Conservation (phyloP, 1,140 invertebrate genomes). For the Brachionus calyciflorus region DNA sequence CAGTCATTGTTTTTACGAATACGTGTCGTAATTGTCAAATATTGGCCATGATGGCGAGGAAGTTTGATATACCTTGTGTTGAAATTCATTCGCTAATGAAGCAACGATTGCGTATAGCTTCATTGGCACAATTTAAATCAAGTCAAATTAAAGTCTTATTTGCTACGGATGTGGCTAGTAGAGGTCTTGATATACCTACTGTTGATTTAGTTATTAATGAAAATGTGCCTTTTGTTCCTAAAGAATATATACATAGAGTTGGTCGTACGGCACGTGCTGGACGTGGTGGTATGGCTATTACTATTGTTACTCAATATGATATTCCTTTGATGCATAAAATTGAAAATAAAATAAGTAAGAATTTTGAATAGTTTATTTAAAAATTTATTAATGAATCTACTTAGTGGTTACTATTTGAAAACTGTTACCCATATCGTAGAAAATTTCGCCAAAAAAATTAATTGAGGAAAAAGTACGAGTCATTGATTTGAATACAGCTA, state of each 20-base stretch:
- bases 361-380: not conserved
- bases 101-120: slow-evolving; percentile 56
- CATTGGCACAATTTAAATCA: slow-evolving; percentile 60
- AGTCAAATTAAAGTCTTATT: slow-evolving; percentile 58
- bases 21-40: slow-evolving; percentile 75
- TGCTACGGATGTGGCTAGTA: slow-evolving; percentile 61
- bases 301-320: slow-evolving; percentile 85
- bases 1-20: slow-evolving; percentile 86
- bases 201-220: slow-evolving; percentile 62
- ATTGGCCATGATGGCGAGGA: slow-evolving; percentile 72
- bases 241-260: slow-evolving; percentile 61
- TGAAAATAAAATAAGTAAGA: slow-evolving; percentile 72
- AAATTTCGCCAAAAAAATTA: too few species aligned
- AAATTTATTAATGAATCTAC: too few species aligned
- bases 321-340: slow-evolving; percentile 79
- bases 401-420: too few species aligned
- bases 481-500: too few species aligned
- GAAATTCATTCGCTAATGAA: slow-evolving; percentile 67
- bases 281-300: slow-evolving; percentile 68
- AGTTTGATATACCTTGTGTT: slow-evolving; percentile 80
- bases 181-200: slow-evolving; percentile 61
- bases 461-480: too few species aligned
- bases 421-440: too few species aligned
- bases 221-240: slow-evolving; percentile 59
- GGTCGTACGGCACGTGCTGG: slow-evolving; percentile 60